Conservation (phyloP, 2,888 invertebrate genomes). For the Muschampia plurimacula region DNA sequence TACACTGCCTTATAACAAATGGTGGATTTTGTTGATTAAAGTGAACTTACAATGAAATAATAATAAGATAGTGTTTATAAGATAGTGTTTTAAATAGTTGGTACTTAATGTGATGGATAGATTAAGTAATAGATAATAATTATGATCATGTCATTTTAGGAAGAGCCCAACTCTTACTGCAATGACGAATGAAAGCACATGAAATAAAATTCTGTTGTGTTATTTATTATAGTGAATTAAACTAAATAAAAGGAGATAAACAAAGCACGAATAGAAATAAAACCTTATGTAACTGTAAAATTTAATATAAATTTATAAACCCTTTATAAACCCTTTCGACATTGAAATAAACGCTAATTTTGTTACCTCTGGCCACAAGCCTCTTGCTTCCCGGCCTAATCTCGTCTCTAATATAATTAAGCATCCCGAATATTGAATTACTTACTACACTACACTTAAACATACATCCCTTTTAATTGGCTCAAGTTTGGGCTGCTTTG, state of each 20-base stretch:
- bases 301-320: slow-evolving; percentile 2
- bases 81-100: too few relatives aligned
- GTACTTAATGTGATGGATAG: too few relatives aligned
- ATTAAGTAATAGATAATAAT: too few relatives aligned
- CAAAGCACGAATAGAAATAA: background rate
- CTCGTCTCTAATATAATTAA: slow-evolving; percentile 20
- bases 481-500: background rate
- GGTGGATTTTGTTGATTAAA: too few relatives aligned
- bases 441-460: background rate
- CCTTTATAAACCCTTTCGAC: slow-evolving; percentile 2
- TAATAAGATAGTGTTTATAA: too few relatives aligned
- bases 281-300: background rate
- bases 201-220: too few relatives aligned
- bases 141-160: too few relatives aligned
- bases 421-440: slow-evolving; percentile 9
- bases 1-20: too few relatives aligned
- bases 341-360: slow-evolving; percentile 20
- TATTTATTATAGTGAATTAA: too few relatives aligned
- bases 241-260: background rate
- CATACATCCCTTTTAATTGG: background rate
- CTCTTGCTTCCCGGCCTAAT: slow-evolving; percentile 8
- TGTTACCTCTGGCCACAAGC: slow-evolving; percentile 16
- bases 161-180: too few relatives aligned
- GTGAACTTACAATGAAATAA: too few relatives aligned
- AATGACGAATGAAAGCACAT: too few relatives aligned